Conservation (phyloP, 2,797 vertebrate species). For the Spinus pinus region DNA sequence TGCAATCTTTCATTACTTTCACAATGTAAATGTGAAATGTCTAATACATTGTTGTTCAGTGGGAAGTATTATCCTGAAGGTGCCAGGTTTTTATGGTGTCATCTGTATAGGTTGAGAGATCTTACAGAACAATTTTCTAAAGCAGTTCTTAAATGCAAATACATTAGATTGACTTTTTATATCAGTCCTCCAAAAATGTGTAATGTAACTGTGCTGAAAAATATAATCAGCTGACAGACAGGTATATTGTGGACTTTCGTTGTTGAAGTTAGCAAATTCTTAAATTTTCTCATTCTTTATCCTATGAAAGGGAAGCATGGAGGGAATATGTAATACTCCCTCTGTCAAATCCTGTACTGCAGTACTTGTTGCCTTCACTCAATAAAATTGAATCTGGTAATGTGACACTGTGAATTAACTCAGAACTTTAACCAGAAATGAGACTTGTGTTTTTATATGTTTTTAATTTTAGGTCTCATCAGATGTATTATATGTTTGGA, state of each 20-base stretch:
- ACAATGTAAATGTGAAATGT: neutral
- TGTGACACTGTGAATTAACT: neutral
- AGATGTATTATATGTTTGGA: constrained; percentile 95
- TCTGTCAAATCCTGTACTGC: neutral
- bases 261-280: neutral
- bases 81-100: neutral
- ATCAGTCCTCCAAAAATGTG: neutral
- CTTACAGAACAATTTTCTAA: neutral
- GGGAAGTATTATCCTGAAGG: neutral
- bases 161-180: neutral
- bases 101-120: neutral
- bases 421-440: neutral
- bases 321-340: neutral
- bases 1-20: neutral
- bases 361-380: neutral
- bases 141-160: neutral
- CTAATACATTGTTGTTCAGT: neutral
- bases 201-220: neutral
- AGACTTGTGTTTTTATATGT: neutral
- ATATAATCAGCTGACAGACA: neutral
- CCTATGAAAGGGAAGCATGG: neutral
- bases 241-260: neutral
- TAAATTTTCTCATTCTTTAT: neutral
- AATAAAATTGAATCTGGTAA: neutral
- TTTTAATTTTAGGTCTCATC: constrained; percentile 85